phyloP scores from a whole-genome alignment of 2,113 vertebrate species.

The Amazona vittata region DNA sequence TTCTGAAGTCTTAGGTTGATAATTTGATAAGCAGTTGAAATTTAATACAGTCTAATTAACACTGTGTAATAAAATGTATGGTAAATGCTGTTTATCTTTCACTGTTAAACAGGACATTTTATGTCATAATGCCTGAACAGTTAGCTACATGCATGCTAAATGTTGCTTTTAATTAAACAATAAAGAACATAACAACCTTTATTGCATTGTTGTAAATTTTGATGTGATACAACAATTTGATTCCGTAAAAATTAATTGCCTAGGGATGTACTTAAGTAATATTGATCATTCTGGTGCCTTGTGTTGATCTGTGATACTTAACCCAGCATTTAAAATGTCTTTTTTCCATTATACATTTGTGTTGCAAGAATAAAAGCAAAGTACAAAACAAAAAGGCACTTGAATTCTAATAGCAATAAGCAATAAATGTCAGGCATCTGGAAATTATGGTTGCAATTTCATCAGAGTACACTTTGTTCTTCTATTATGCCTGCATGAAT shows the following conservation, averaged over 20 bases:
- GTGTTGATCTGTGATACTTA: slow-evolving; percentile 82
- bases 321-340: slow-evolving; percentile 84
- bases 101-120: slow-evolving; percentile 62
- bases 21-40: slow-evolving; percentile 70
- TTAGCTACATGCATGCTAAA: slow-evolving; percentile 72
- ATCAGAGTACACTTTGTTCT: slow-evolving; percentile 86
- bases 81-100: slow-evolving; percentile 38
- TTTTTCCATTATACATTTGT: slow-evolving; percentile 84
- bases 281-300: slow-evolving; percentile 78
- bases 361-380: slow-evolving; percentile 85
- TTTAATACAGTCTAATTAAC: slow-evolving; percentile 74
- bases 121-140: slow-evolving; percentile 64
- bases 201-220: slow-evolving; percentile 80
- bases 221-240: slow-evolving; percentile 75
- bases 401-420: slow-evolving; percentile 88
- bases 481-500: slow-evolving; percentile 86
- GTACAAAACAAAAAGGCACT: slow-evolving; percentile 88
- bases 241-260: slow-evolving; percentile 85
- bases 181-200: slow-evolving; percentile 77
- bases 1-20: slow-evolving; percentile 12
- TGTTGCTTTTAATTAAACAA: slow-evolving; percentile 86
- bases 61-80: slow-evolving; percentile 43
- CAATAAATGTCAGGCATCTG: slow-evolving; percentile 88
- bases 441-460: slow-evolving; percentile 89
- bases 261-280: slow-evolving; percentile 81